These are phyloP conservation scores for Scomber colias DNA, from an alignment of 2,113 vertebrate species.

Conservation along the genomic window DNA sequence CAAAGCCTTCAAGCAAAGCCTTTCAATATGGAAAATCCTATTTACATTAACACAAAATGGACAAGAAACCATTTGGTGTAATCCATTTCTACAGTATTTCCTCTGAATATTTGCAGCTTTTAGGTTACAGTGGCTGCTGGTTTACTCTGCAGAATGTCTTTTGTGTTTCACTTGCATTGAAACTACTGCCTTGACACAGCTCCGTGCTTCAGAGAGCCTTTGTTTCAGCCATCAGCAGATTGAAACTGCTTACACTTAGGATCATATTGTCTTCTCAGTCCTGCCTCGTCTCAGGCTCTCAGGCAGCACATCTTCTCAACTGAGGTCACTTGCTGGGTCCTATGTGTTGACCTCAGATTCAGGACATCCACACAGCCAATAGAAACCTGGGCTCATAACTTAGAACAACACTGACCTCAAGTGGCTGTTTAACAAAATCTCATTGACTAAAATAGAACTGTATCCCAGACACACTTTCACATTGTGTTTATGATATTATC, in stretches of 20 bases:
- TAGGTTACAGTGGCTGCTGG: neutral
- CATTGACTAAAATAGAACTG: neutral
- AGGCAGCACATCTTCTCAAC: slow-evolving; percentile 13
- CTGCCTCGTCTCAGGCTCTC: slow-evolving; percentile 18
- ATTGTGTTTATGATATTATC: neutral
- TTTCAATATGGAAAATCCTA: slow-evolving; percentile 19
- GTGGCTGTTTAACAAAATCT: slow-evolving; percentile 42
- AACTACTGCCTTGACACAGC: slow-evolving; percentile 22
- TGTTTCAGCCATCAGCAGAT: slow-evolving; percentile 11
- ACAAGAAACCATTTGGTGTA: slow-evolving; percentile 30
- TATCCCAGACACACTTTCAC: neutral
- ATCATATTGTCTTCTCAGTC: neutral
- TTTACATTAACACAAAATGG: slow-evolving; percentile 29
- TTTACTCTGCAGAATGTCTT: neutral
- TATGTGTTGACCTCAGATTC: slow-evolving; percentile 59
- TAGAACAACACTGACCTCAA: slow-evolving; percentile 75
- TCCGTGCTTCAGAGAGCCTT: slow-evolving; percentile 15
- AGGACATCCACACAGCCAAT: slow-evolving; percentile 26
- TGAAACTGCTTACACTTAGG: neutral
- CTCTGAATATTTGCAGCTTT: neutral
- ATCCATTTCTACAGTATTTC: slow-evolving; percentile 7
- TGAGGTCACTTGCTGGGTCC: slow-evolving; percentile 47
- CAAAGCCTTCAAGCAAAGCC: neutral
- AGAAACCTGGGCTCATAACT: neutral
- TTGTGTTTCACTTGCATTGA: slow-evolving; percentile 17